Conservation (phyloP, 2,888 invertebrate genomes). For the Drosophila leonis region DNA sequence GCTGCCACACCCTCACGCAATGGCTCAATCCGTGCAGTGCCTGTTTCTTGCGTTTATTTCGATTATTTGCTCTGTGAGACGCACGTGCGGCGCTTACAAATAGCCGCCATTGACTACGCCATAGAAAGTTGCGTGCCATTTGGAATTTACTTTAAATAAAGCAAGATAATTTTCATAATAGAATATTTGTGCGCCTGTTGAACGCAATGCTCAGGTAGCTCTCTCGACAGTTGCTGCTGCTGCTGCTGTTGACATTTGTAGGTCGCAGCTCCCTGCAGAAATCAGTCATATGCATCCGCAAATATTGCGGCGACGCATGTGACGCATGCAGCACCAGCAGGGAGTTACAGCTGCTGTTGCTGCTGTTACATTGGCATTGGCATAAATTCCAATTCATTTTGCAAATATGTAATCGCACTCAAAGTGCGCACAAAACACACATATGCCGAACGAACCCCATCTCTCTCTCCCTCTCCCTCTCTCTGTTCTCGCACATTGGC, state of each 20-base stretch:
- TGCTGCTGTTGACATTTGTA: constrained; percentile 46
- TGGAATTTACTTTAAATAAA: constrained; percentile 60
- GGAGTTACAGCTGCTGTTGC: constrained; percentile 30
- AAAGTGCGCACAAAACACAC: constrained; percentile 60
- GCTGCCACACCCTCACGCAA: constrained; percentile 7
- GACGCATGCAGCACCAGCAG: constrained; percentile 26
- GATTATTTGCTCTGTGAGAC: constrained; percentile 58
- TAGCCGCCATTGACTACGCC: constrained; percentile 25
- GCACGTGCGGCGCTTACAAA: constrained; percentile 67
- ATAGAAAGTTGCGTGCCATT: constrained; percentile 33
- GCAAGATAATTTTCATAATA: constrained; percentile 60
- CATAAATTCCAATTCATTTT: constrained; percentile 75
- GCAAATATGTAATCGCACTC: constrained; percentile 79
- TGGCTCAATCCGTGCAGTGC: constrained; percentile 8
- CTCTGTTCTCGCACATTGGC: constrained; percentile 11
- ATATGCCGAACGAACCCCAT: constrained; percentile 42
- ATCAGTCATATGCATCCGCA: constrained; percentile 61
- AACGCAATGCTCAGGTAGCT: constrained; percentile 17
- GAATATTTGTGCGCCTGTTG: constrained; percentile 51
- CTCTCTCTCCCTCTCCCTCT: background rate
- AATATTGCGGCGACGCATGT: constrained; percentile 23
- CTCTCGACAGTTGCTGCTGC: constrained; percentile 9
- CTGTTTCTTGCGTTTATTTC: constrained; percentile 58
- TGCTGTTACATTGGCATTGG: constrained; percentile 44
- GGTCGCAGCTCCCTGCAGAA: constrained; percentile 52